These are phyloP conservation scores for Tyrannus savana DNA, from an alignment of 2,113 vertebrate genomes.

Conservation along the genomic window DNA sequence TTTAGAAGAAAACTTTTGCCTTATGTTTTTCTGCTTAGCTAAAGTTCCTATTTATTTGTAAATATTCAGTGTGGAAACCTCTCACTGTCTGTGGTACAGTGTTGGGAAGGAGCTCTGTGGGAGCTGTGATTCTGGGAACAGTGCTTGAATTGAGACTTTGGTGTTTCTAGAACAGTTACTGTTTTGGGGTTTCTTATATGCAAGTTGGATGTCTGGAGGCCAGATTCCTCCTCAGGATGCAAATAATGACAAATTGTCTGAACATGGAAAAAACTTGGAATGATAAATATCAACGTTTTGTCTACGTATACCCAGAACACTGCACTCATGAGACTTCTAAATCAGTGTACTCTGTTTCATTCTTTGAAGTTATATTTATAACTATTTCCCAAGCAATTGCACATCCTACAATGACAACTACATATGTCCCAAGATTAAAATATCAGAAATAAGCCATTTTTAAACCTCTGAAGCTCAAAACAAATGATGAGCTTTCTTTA, in stretches of 20 bases:
- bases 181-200: neutral
- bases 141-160: neutral
- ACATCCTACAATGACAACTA: conserved; percentile 10
- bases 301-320: neutral
- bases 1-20: neutral
- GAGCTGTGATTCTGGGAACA: neutral
- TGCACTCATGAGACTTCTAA: neutral
- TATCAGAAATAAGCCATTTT: conserved; percentile 48
- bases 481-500: neutral
- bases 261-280: neutral
- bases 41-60: neutral
- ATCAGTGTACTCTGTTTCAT: neutral
- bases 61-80: neutral
- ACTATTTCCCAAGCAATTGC: conserved; percentile 19
- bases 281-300: conserved; percentile 19
- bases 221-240: neutral
- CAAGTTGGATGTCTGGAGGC: neutral
- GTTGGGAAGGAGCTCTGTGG: neutral
- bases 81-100: neutral
- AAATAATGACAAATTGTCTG: neutral
- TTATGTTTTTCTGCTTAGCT: neutral
- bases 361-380: conserved; percentile 40
- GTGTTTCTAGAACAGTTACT: neutral
- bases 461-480: neutral
- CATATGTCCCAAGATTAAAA: conserved; percentile 54